Evolutionary conservation across 2,113 vertebrate genomes (phyloP).

Genomic region (Chrysochloris asiatica): DNA sequence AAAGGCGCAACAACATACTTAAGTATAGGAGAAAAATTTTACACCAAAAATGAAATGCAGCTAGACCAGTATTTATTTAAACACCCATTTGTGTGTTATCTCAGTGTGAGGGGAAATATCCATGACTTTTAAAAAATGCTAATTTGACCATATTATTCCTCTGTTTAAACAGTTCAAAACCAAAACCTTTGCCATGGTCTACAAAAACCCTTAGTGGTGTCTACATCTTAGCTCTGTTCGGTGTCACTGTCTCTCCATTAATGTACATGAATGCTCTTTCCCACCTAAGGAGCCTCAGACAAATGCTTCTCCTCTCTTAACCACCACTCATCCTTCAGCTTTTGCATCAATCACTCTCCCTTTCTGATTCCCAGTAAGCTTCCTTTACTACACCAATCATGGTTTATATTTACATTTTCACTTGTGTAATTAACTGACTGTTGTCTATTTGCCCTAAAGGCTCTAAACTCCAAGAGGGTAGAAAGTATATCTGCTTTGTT

Average conservation of each 20-base stretch:
- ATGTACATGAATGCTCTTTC: accelerated
- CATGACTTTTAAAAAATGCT: not conserved
- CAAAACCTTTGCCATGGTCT: not conserved
- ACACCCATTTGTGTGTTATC: not conserved
- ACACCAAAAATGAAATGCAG: not conserved
- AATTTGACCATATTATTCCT: not conserved
- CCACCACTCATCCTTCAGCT: not conserved
- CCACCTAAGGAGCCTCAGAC: not conserved
- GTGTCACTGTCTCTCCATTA: too few species aligned
- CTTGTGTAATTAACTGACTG: not conserved
- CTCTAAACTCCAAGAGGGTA: not conserved
- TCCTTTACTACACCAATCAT: not conserved
- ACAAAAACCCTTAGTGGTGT: not conserved
- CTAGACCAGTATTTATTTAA: not conserved
- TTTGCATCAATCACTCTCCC: too few species aligned
- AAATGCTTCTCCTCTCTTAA: not conserved
- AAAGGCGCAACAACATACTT: too few species aligned
- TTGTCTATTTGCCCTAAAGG: not conserved
- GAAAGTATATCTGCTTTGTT: not conserved
- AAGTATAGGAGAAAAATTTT: too few species aligned
- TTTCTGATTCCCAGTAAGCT: not conserved
- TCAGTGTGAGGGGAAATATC: not conserved
- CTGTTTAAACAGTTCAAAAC: not conserved
- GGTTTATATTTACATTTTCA: not conserved
- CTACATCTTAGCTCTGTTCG: too few species aligned